Evolutionary conservation across 64 coral and sea anemone species (phyloP), one percentile per base, ranked within the genome.

Genomic region (Actinia tenebrosa): DNA sequence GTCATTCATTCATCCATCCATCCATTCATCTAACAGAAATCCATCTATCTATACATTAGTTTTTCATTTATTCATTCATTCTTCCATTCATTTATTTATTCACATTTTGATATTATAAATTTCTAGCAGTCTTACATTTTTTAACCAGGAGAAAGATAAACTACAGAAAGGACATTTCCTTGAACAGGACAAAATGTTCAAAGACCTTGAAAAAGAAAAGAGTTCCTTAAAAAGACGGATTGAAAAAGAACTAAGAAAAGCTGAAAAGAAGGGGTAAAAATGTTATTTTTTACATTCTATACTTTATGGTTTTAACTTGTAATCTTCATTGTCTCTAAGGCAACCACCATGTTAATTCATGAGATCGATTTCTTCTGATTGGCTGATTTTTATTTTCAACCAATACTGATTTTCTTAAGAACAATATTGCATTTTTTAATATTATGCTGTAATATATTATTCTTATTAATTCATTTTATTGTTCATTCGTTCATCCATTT

Each of bases 201-300:
- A 99, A 47, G 93, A 95, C 37, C 64, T 95, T 46, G 96, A 95
- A 71, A 99, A 89, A 53, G 96, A 95, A 56, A 93, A 95, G 46
- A n/a, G 82, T 66, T 43, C 62, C n/a, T 71, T 87, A 46, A 94
- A 95, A 84, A 99, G 94, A 77, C 89, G 87, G 84, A 44, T 92
- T 23, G 93, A 99, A 10, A 99, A 95, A 54, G 93, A 94, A 50
- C 64, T 99, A n/a, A 99, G 91, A 64, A 99, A 91, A 71, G 90
- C 96, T 10, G 87, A 94, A 56, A 99, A 99, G 61, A 92, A 92
- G 16, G 96, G 96, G 96, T 95, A 61, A 59, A 89, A 60, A 42
- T 6, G n/a, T 5, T 9, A n/a, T 16, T 11, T 3, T 50, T 50
- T 0, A 50, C 47, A 50, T 50, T 37, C 30, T 37, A 37, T 37